These are phyloP conservation scores for Hipposideros larvatus DNA, from an alignment of 2,797 vertebrate genomes.

Conservation along the genomic window DNA sequence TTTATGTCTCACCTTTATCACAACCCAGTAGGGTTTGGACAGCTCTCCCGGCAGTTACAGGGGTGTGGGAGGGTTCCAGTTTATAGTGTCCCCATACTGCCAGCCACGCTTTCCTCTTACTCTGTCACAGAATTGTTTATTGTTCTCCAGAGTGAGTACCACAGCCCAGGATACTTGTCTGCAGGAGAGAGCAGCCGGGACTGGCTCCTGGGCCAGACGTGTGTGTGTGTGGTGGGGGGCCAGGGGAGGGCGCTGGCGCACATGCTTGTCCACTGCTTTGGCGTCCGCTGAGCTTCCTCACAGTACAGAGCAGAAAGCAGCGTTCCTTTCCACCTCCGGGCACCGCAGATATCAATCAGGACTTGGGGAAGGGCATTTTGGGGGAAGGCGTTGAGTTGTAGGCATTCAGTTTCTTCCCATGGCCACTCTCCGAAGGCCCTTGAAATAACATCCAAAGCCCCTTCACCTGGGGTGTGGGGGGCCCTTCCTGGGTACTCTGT, in stretches of 20 bases:
- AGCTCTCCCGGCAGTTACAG: background rate
- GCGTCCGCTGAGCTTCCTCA: accelerated
- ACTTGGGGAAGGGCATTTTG: background rate
- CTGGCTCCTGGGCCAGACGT: too few relatives aligned
- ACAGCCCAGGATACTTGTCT: background rate
- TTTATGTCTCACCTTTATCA: background rate
- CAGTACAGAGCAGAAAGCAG: background rate
- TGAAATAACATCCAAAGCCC: background rate
- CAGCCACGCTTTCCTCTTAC: background rate
- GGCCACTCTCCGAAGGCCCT: background rate
- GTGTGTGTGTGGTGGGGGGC: background rate
- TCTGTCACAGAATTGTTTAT: background rate
- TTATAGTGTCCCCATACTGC: too few relatives aligned
- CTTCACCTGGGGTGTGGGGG: too few relatives aligned
- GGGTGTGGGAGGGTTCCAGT: background rate
- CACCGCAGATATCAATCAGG: background rate
- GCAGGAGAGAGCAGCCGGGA: background rate
- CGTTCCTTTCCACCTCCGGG: background rate
- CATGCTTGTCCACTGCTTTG: background rate
- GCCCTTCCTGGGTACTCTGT: background rate
- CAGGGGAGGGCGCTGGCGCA: too few relatives aligned
- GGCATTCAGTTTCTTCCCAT: background rate
- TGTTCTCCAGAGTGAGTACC: background rate
- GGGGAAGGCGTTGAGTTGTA: background rate
- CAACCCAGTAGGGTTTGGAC: background rate